A percentile compares a stretch with the other conserved stretches of the same genome.
phyloP scores from a whole-genome alignment of 2,888 invertebrate genomes.

The Byasa hedistus region DNA sequence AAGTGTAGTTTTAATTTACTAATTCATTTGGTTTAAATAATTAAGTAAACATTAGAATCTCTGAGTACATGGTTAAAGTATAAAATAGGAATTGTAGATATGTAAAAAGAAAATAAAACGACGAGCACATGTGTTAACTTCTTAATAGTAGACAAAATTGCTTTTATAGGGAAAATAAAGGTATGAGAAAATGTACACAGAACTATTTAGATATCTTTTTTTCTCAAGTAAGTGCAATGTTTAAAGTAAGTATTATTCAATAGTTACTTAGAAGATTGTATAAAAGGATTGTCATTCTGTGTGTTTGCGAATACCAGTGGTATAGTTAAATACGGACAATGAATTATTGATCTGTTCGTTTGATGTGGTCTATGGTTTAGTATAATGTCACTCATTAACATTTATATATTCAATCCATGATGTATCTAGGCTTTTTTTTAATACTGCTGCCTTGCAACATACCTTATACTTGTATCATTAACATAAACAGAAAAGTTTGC shows the following conservation, averaged over 20 bases:
- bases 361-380: slow-evolving; percentile 23
- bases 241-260: neutral
- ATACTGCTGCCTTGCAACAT: neutral
- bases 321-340: slow-evolving; percentile 13
- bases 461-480: neutral
- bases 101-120: too few species aligned
- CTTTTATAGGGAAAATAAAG: too few species aligned
- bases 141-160: too few species aligned
- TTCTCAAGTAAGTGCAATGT: neutral
- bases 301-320: slow-evolving; percentile 11
- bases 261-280: neutral
- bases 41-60: too few species aligned
- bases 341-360: slow-evolving; percentile 28
- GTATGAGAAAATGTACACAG: too few species aligned
- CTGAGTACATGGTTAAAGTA: too few species aligned
- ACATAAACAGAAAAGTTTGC: neutral
- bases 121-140: too few species aligned
- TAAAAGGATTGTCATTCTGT: slow-evolving; percentile 6
- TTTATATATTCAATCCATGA: slow-evolving; percentile 21
- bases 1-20: too few species aligned
- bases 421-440: slow-evolving; percentile 20
- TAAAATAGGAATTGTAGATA: too few species aligned
- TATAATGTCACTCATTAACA: slow-evolving; percentile 25
- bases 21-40: too few species aligned
- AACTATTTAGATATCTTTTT: neutral